Conservation (phyloP, 1,140 invertebrate species). For the Scylla paramamosain region DNA sequence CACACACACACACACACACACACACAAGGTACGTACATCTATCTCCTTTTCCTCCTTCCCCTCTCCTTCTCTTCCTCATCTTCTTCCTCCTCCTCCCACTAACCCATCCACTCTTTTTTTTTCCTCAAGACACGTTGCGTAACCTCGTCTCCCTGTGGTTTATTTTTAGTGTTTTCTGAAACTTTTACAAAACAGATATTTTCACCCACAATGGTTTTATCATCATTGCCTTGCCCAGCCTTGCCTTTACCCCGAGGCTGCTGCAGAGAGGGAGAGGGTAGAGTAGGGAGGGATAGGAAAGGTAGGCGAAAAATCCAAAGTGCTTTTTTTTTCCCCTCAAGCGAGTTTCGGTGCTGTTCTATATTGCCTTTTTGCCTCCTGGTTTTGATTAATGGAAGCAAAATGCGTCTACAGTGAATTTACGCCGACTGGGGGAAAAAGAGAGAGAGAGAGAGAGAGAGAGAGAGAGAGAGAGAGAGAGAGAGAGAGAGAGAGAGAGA, state of each 20-base stretch:
- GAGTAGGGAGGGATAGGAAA: background rate
- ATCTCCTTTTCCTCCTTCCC: background rate
- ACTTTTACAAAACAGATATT: too few relatives aligned
- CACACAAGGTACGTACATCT: too few relatives aligned
- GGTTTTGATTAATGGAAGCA: background rate
- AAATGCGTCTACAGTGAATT: background rate
- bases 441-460: background rate
- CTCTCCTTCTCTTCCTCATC: background rate
- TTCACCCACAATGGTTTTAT: too few relatives aligned
- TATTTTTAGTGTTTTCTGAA: background rate
- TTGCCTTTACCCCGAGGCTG: background rate
- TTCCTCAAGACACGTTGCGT: background rate
- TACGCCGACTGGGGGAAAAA: background rate
- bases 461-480: background rate
- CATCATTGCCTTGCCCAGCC: too few relatives aligned
- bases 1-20: background rate
- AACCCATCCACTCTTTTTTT: background rate
- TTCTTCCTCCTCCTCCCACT: too few relatives aligned
- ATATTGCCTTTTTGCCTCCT: slow-evolving; percentile 1
- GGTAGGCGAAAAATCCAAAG: background rate
- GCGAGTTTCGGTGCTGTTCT: too few relatives aligned
- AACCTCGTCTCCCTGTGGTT: background rate
- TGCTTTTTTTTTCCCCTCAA: background rate
- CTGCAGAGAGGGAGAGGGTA: background rate
- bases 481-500: background rate